Evolutionary conservation across 2,797 vertebrate species (phyloP).

Genomic region (Buphagus erythrorhynchus): DNA sequence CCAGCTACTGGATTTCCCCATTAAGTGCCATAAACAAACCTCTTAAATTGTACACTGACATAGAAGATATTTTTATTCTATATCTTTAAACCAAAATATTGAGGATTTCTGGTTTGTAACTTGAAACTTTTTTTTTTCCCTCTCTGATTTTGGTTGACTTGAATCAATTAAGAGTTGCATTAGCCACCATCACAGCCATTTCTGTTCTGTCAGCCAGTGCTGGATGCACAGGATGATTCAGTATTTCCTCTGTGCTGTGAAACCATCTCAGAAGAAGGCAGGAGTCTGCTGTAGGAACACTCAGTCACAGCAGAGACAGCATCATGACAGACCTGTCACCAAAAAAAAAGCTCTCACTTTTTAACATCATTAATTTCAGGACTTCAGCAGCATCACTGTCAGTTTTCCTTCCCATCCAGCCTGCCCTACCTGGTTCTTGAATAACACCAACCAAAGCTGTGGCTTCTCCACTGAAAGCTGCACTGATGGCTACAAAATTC

Average conservation of each 20-base stretch:
- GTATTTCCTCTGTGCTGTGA: neutral
- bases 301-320: neutral
- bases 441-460: neutral
- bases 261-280: neutral
- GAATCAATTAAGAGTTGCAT: neutral
- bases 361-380: neutral
- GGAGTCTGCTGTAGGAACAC: neutral
- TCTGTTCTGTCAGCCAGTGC: neutral
- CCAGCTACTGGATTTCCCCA: neutral
- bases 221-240: neutral
- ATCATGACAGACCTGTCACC: neutral
- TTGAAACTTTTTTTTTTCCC: neutral
- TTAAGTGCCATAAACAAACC: neutral
- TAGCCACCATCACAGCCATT: neutral
- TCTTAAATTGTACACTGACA: accelerated
- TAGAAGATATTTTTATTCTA: neutral
- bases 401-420: neutral
- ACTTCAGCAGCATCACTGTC: neutral
- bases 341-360: neutral
- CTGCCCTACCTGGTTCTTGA: neutral
- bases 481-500: neutral
- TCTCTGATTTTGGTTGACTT: neutral
- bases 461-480: neutral
- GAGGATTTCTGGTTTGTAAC: neutral
- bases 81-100: neutral